Conservation (phyloP, 2,888 invertebrate species). For the Idaea dimidiata region DNA sequence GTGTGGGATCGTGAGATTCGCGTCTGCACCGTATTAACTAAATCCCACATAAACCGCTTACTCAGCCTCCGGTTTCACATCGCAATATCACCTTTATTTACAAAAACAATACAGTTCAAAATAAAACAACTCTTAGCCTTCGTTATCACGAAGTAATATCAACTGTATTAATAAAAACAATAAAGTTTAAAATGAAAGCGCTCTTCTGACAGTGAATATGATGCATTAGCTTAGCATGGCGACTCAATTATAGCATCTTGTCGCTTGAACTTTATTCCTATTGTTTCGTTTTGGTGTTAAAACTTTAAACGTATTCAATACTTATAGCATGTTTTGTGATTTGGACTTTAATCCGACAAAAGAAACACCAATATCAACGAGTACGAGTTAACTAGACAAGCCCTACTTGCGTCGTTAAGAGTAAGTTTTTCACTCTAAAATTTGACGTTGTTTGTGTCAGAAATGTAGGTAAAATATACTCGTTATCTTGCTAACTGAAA, state of each 20-base stretch:
- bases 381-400: no score
- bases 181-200: neutral
- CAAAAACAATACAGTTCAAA: conserved; percentile 1
- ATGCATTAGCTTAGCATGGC: neutral
- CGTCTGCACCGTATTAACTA: conserved; percentile 4
- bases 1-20: conserved; percentile 3
- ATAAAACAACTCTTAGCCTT: neutral
- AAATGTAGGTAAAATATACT: no score
- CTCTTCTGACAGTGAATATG: neutral
- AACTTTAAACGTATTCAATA: neutral
- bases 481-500: no score
- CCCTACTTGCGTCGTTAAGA: no score
- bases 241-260: neutral
- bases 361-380: no score
- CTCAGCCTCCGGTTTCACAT: neutral
- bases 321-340: neutral
- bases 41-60: conserved; percentile 6
- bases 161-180: neutral
- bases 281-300: neutral
- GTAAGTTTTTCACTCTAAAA: no score
- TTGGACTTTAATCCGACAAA: neutral
- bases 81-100: neutral
- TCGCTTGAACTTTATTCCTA: neutral
- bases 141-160: neutral
- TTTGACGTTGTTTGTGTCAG: no score